Base-by-base conservation (phyloP, 1,140 invertebrate species). In the Asobara japonica region DNA sequence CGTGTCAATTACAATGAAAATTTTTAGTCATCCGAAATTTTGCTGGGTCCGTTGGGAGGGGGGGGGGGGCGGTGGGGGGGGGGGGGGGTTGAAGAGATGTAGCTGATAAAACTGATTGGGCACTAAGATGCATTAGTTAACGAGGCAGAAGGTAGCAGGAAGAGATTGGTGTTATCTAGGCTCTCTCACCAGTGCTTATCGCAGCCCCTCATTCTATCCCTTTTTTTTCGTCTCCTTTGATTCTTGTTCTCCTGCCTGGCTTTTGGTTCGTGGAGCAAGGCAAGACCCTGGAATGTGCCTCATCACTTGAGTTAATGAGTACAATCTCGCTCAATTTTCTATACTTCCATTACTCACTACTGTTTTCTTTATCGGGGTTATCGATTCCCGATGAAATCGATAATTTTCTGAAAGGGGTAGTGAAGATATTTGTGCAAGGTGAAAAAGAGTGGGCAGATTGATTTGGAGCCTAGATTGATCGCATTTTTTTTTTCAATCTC, bases 271-370 rank as follows among this genome's bases (percentile, higher is more conserved):
- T 13, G 56, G 62, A 18, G 33, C 20, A 7, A 36, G 36, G 18
- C 71, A 64, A 69, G 64, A 66, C 51, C 66, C 25, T 38, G 48
- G 72, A 74, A 74, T 74, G 66, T 74, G 72, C 72, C 67, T 74
- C 67, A 70, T 74, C 72, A 74, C 61, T 74, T 70, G 41, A 74
- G 61, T 74, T 74, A 74, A 74, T 74, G 72, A 74, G 36, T 74
- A 33, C 56, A 62, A 67, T 64, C 66, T 38, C 36, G 36, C 10
- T 38, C n/a, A n/a, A 38, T 38, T 38, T 38, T 38, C 36, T 38
- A 8, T 38, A 38, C 36, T 38, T 38, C n/a, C 10, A 38, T 38
- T 38, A 38, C n/a, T 38, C 36, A 38, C 2, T 56, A 61, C 31
- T 41, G 18, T 31, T 65, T 65, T 48, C 38, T 41, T 33, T 30